Evolutionary conservation across 2,888 invertebrate genomes (phyloP).

Genomic region (Lycophotia porphyrea): DNA sequence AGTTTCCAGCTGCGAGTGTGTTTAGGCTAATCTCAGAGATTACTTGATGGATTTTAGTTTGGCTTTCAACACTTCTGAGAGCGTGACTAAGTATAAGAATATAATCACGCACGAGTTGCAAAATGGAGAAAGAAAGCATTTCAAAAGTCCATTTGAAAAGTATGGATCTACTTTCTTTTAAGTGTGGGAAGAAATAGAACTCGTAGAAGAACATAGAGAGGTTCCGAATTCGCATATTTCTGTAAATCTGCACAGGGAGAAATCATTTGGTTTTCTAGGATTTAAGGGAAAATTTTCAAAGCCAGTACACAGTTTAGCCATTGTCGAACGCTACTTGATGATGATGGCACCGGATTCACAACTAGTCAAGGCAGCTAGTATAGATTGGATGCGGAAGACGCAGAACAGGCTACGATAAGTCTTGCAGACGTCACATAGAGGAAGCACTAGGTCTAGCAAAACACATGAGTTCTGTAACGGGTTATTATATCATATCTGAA

Average conservation of each 20-base stretch:
- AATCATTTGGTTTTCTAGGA: not conserved
- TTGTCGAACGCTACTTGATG: not conserved
- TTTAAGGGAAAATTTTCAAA: not conserved
- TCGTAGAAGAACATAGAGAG: not conserved
- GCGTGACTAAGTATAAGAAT: constrained; percentile 19
- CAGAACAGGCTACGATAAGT: constrained; percentile 18
- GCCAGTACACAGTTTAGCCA: not conserved
- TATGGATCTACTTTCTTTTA: not conserved
- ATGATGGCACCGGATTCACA: not conserved
- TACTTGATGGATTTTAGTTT: constrained; percentile 50
- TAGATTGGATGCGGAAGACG: constrained; percentile 9
- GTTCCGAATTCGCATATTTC: not conserved
- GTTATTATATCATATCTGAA: constrained; percentile 74
- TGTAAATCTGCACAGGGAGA: not conserved
- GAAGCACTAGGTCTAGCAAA: constrained; percentile 62
- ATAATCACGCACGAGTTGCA: constrained; percentile 11
- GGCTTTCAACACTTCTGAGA: constrained; percentile 30
- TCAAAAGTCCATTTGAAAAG: constrained; percentile 14
- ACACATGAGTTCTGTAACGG: constrained; percentile 67
- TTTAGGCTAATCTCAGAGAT: constrained; percentile 56
- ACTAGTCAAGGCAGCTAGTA: not conserved
- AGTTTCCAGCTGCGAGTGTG: constrained; percentile 49
- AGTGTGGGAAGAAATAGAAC: not conserved
- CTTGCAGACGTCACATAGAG: constrained; percentile 28
- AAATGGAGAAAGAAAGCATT: constrained; percentile 6